phyloP scores from a whole-genome alignment of 1,140 invertebrate genomes.

The Planococcus citri region DNA sequence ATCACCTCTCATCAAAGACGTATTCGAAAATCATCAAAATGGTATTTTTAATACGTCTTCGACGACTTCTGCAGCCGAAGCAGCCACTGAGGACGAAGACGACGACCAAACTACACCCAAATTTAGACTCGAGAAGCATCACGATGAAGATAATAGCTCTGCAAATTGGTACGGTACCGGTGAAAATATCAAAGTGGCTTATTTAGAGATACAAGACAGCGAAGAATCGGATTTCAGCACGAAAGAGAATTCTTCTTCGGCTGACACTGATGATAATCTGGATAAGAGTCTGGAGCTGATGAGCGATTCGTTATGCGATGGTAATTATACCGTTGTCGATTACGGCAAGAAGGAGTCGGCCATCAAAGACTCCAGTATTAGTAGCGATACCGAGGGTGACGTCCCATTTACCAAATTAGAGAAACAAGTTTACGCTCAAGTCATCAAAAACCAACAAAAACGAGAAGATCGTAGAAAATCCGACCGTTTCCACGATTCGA shows the following conservation, averaged over 20 bases:
- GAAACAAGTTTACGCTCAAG: neutral
- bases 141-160: neutral
- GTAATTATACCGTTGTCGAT: neutral
- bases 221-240: slow-evolving; percentile 21
- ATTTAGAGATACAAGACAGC: slow-evolving; percentile 26
- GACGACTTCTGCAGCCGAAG: neutral
- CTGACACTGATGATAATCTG: neutral
- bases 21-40: slow-evolving; percentile 35
- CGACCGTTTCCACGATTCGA: neutral
- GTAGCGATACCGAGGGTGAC: neutral
- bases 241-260: neutral
- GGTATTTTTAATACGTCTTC: neutral
- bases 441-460: slow-evolving; percentile 9
- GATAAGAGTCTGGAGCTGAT: neutral
- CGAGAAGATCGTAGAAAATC: neutral
- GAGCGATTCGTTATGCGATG: neutral
- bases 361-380: neutral
- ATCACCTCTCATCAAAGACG: slow-evolving; percentile 52
- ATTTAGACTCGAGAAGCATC: neutral
- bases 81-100: neutral
- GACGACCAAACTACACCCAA: neutral
- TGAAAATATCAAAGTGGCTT: slow-evolving; percentile 23
- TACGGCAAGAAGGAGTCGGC: neutral
- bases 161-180: neutral
- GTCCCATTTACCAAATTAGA: neutral